Conservation (phyloP, 2,113 vertebrate species). For the Cariama cristata region DNA sequence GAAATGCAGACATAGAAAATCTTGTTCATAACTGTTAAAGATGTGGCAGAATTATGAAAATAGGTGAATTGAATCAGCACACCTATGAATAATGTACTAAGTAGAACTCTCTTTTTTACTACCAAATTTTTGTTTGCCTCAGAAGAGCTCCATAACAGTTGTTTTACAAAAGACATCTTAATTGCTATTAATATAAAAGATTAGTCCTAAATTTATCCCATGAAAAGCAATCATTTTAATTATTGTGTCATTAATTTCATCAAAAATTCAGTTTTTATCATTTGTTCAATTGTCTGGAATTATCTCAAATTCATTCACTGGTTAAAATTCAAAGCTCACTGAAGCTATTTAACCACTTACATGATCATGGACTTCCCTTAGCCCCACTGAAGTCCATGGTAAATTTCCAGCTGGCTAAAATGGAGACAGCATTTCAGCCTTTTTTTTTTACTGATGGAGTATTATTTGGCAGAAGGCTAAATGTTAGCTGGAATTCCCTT, state of each 20-base stretch:
- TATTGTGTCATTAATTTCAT: background rate
- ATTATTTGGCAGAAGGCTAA: background rate
- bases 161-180: background rate
- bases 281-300: background rate
- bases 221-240: background rate
- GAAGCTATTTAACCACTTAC: background rate
- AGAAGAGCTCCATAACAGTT: background rate
- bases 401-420: background rate
- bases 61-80: background rate
- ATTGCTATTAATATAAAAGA: background rate
- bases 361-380: background rate
- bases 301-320: background rate
- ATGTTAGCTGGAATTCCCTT: background rate
- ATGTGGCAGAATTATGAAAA: background rate
- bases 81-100: background rate
- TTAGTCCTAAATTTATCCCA: background rate
- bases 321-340: background rate
- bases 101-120: background rate
- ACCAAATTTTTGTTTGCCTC: background rate
- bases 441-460: background rate
- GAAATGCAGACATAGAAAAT: background rate
- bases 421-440: background rate
- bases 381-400: background rate
- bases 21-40: background rate
- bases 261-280: background rate